phyloP scores from a whole-genome alignment of 1,140 invertebrate genomes.

The Cecropterus lyciades region DNA sequence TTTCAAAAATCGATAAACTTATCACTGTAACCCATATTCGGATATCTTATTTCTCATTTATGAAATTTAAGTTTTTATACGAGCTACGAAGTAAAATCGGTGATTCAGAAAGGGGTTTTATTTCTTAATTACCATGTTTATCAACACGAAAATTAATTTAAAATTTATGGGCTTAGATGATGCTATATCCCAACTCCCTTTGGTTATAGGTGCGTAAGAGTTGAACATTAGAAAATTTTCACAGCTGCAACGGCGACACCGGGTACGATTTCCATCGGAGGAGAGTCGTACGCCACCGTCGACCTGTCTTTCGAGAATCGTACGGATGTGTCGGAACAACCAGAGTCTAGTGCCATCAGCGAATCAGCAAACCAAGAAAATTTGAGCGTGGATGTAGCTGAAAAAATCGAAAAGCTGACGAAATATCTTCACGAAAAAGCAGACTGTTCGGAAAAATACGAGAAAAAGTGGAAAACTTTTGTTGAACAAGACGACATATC shows the following conservation, averaged over 20 bases:
- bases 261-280: conserved; percentile 45
- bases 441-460: conserved; percentile 37
- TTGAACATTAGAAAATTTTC: conserved; percentile 68
- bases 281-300: conserved; percentile 45
- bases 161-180: too few relatives aligned
- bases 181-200: conserved; percentile 10
- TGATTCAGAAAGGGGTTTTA: too few relatives aligned
- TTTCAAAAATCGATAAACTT: too few relatives aligned
- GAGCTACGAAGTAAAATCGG: too few relatives aligned
- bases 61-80: too few relatives aligned
- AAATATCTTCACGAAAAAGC: conserved; percentile 65
- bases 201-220: conserved; percentile 73
- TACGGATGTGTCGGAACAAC: conserved; percentile 57
- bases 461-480: conserved; percentile 69
- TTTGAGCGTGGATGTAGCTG: conserved; percentile 48
- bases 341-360: conserved; percentile 43
- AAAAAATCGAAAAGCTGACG: conserved; percentile 80
- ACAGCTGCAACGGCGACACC: conserved; percentile 69
- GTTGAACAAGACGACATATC: conserved; percentile 46
- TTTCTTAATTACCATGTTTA: too few relatives aligned
- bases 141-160: too few relatives aligned
- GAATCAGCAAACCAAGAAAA: conserved; percentile 57
- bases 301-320: conserved; percentile 61
- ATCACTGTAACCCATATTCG: too few relatives aligned
- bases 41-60: too few relatives aligned